These are phyloP conservation scores for Noturus placidus DNA, from an alignment of 2,113 vertebrate species.

Conservation along the genomic window DNA sequence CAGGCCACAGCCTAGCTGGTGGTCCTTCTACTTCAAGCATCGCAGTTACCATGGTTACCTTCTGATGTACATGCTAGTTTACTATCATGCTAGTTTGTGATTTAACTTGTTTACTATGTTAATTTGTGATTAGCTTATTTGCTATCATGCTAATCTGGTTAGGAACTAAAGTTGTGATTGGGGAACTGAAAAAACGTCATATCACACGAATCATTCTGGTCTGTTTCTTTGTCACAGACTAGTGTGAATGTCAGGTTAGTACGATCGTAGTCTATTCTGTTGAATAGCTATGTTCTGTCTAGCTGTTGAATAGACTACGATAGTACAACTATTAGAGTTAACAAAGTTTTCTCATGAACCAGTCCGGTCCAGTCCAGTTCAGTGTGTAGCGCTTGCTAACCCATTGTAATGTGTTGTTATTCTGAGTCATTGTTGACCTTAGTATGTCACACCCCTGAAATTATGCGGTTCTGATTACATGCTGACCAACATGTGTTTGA, in stretches of 20 bases:
- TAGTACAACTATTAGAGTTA: background rate
- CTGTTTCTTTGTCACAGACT: background rate
- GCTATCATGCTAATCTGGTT: background rate
- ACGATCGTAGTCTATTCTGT: no score
- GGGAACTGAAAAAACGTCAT: no score
- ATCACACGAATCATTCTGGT: no score
- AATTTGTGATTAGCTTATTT: no score
- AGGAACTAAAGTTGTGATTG: background rate
- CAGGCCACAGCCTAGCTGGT: background rate
- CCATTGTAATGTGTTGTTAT: conserved; percentile 40
- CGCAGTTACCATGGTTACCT: background rate
- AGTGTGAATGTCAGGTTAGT: background rate
- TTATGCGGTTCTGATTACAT: conserved; percentile 41
- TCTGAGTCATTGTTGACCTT: conserved; percentile 57
- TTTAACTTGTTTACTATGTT: no score
- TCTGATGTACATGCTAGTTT: background rate
- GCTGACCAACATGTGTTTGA: conserved; percentile 64
- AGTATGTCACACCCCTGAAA: conserved; percentile 34
- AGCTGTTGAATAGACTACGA: background rate
- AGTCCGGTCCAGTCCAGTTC: background rate
- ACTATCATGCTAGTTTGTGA: no score
- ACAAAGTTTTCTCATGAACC: background rate
- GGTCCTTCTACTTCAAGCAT: background rate
- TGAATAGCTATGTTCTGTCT: no score
- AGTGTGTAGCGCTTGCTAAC: background rate